These are phyloP conservation scores for Burhinus bistriatus DNA, from an alignment of 2,113 vertebrate species.

Conservation along the genomic window DNA sequence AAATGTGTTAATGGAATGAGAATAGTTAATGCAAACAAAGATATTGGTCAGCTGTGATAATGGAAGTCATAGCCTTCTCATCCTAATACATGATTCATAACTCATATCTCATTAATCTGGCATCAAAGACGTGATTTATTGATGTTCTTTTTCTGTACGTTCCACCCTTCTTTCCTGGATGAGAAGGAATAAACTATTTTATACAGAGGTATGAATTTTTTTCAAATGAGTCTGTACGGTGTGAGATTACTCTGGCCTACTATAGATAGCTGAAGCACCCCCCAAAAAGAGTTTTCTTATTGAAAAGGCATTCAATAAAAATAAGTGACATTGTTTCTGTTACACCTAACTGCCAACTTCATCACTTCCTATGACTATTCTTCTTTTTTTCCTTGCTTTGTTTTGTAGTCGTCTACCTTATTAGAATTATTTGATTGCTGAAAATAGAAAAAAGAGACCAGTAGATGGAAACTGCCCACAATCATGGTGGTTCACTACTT, in stretches of 20 bases:
- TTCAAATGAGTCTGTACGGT: neutral
- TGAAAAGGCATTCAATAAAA: neutral
- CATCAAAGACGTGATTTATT: slow-evolving; percentile 27
- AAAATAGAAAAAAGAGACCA: neutral
- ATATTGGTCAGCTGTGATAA: neutral
- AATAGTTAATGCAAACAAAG: neutral
- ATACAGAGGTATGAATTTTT: neutral
- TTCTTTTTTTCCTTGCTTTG: neutral
- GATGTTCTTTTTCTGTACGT: neutral
- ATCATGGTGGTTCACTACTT: neutral
- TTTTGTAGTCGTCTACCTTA: neutral
- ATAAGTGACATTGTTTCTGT: neutral
- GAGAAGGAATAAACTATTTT: slow-evolving; percentile 4
- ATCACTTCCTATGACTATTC: neutral
- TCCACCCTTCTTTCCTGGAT: slow-evolving; percentile 35
- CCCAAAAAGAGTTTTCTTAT: neutral
- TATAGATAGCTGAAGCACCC: neutral
- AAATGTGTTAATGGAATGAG: neutral
- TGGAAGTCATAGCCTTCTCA: slow-evolving; percentile 9
- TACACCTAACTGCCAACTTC: neutral
- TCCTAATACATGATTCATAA: neutral
- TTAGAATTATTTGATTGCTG: neutral
- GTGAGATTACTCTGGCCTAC: neutral
- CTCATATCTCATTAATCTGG: slow-evolving; percentile 7
- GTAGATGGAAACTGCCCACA: neutral